Evolutionary conservation across 2,888 invertebrate species (phyloP).

Genomic region (Idaea aversata): DNA sequence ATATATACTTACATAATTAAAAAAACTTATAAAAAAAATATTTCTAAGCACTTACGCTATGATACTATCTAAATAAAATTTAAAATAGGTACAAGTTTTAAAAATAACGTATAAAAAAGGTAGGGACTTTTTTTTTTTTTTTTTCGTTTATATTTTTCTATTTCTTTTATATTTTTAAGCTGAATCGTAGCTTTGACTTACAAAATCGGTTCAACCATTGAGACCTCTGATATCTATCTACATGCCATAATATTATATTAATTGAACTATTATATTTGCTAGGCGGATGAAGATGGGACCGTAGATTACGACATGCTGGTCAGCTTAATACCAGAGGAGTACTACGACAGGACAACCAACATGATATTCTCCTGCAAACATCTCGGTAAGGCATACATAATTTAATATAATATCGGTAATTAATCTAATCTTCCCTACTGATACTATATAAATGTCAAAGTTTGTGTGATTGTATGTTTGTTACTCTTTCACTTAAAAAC

Average conservation of each 20-base stretch:
- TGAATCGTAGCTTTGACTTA: neutral
- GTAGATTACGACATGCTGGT: slow-evolving; percentile 75
- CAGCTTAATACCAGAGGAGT: slow-evolving; percentile 70
- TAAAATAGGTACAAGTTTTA: no score
- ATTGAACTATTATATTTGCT: neutral
- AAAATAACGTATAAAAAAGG: no score
- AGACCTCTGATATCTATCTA: neutral
- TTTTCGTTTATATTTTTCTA: no score
- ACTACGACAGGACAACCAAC: slow-evolving; percentile 55
- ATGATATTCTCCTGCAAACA: slow-evolving; percentile 69
- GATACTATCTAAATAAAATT: no score
- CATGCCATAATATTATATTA: neutral
- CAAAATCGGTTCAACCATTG: neutral
- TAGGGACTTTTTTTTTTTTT: no score
- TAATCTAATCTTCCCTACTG: neutral
- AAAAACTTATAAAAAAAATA: no score
- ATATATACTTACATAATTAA: no score
- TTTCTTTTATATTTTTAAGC: neutral
- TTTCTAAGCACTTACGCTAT: no score
- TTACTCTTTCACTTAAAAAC: no score
- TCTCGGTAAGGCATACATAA: slow-evolving; percentile 46
- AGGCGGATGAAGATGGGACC: slow-evolving; percentile 66
- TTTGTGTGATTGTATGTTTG: no score
- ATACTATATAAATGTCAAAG: neutral
- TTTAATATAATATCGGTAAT: neutral